phyloP scores from a whole-genome alignment of 1,140 invertebrate genomes.

The Aphaenogaster rudis region DNA sequence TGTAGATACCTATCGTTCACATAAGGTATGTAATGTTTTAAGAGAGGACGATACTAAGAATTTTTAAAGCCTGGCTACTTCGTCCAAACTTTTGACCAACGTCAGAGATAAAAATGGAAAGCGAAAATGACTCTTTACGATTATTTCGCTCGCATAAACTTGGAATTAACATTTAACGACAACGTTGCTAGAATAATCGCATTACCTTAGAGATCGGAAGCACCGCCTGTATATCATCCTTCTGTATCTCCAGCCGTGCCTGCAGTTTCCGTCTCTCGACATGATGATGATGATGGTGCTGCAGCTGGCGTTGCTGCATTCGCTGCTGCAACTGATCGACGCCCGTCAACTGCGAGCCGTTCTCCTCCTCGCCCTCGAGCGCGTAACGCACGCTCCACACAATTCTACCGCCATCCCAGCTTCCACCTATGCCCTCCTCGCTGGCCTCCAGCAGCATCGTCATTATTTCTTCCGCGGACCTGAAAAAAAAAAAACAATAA shows the following conservation, averaged over 20 bases:
- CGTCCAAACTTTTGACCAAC: not conserved
- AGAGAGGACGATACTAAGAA: not conserved
- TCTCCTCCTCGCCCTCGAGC: slow-evolving; percentile 89
- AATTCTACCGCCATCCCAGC: slow-evolving; percentile 92
- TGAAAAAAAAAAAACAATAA: slow-evolving; percentile 75
- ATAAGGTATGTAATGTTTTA: not conserved
- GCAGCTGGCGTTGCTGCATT: slow-evolving; percentile 87
- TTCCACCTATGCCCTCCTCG: slow-evolving; percentile 91
- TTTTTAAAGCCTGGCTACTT: not conserved
- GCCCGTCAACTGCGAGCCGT: slow-evolving; percentile 83
- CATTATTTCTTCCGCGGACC: slow-evolving; percentile 93
- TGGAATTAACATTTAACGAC: slow-evolving; percentile 12
- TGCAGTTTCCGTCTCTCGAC: slow-evolving; percentile 91
- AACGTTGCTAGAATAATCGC: slow-evolving; percentile 21
- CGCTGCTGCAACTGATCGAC: slow-evolving; percentile 85
- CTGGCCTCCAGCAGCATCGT: slow-evolving; percentile 96
- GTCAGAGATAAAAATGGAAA: not conserved
- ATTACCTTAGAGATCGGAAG: slow-evolving; percentile 97
- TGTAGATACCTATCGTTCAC: not conserved
- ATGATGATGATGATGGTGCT: slow-evolving; percentile 85
- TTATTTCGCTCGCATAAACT: not conserved
- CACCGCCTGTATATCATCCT: slow-evolving; percentile 97
- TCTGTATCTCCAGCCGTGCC: slow-evolving; percentile 95
- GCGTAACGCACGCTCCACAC: slow-evolving; percentile 93
- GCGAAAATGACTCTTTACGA: not conserved